Base-by-base conservation (phyloP, 2,888 invertebrate species). In the Pecten maximus region DNA sequence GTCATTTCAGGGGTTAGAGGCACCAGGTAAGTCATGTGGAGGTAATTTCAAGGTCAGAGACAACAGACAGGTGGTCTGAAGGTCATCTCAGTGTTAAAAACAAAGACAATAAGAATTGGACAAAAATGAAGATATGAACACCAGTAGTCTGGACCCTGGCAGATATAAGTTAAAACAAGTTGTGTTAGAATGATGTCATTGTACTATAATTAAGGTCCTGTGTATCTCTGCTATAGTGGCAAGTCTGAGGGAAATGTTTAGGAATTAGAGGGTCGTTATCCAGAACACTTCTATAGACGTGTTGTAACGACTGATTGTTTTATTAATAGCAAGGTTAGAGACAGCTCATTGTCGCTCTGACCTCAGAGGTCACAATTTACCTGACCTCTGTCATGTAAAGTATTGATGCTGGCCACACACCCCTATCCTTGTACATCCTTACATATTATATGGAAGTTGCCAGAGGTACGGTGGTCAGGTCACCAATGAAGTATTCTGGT, bases 301-400 rank as follows among this genome's bases (percentile, higher is more conserved):
- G 35, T 2, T 35, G 35, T 10, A 74, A 35, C 1, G 74, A 74
- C 35, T 28, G 35, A 74, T 74, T 74, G 74, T 74, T 74, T 74
- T 74, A 74, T 74, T 74, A 74, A 74, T 74, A 74, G 74, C 4
- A 2, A 10, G 35, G 74, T 74, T 74, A 28, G 74, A 74, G 74
- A 74, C 74, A 74, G 74, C 74, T 35, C 35, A 74, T 74, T 74
- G 74, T 35, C 74, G 23, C 74, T 74, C 23, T 74, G 74, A 74
- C 74, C 74, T 16, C 23, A 23, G 54, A 74, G 74, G 28, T 74
- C 74, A 74, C 74, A 10, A 74, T 74, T 28, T 28, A 74, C 74
- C 0, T 23, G 74, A 28, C 74, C 74, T 74, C 28, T 28, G 74
- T 28, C 4, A 35, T 74, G 74, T 74, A 35, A 74, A 74, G 74